A percentile compares a stretch with the other conserved stretches of the same genome.
Conservation (phyloP, 2,888 invertebrate genomes). For the Leptinotarsa tumamoca region DNA sequence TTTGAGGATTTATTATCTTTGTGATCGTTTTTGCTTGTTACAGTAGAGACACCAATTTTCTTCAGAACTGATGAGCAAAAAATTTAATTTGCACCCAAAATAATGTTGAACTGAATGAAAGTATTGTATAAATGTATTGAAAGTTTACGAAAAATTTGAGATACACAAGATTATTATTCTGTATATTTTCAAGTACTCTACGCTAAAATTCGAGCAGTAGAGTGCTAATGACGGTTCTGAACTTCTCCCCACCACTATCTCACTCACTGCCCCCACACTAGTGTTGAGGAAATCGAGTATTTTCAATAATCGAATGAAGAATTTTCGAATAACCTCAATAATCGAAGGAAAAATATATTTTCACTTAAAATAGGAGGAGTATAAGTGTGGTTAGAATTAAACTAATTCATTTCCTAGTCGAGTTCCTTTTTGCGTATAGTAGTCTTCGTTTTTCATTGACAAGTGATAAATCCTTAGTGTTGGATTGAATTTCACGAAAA, state of each 20-base stretch:
- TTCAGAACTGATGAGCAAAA: not conserved
- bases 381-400: too few species aligned
- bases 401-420: too few species aligned
- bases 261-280: not conserved
- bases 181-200: not conserved
- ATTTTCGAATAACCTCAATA: too few species aligned
- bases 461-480: too few species aligned
- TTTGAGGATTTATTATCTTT: not conserved
- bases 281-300: not conserved
- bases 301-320: too few species aligned
- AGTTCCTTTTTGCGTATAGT: too few species aligned
- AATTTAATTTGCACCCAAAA: slow-evolving; percentile 32
- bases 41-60: not conserved
- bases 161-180: not conserved
- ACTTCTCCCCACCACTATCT: too few species aligned
- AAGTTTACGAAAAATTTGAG: slow-evolving; percentile 39
- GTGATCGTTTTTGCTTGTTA: not conserved
- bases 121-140: slow-evolving; percentile 34
- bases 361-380: too few species aligned
- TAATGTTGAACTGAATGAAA: slow-evolving; percentile 41
- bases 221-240: not conserved
- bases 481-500: too few species aligned
- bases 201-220: not conserved
- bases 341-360: too few species aligned
- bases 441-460: too few species aligned